These are phyloP conservation scores for Apantesis nais DNA, from an alignment of 2,888 invertebrate genomes.

Conservation along the genomic window DNA sequence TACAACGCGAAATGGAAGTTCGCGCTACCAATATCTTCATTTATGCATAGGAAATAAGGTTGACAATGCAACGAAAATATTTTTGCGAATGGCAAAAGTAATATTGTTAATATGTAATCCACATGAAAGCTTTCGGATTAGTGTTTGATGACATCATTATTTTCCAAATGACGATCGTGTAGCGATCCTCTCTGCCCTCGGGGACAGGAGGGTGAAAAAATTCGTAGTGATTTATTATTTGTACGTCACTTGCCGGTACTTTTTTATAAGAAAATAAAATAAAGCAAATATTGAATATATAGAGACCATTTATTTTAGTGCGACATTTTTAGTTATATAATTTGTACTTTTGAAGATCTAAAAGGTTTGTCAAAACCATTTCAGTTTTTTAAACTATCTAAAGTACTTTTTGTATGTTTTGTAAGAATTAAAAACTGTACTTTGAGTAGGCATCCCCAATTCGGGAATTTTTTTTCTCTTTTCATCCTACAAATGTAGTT, in stretches of 20 bases:
- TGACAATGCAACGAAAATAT: conserved; percentile 33
- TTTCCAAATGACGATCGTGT: conserved; percentile 82
- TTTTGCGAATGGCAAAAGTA: conserved; percentile 19
- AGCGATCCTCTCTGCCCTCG: conserved; percentile 72
- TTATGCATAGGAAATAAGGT: conserved; percentile 41
- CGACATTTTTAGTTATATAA: too few species aligned
- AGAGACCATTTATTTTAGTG: too few species aligned
- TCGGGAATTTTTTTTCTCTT: too few species aligned
- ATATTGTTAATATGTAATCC: conserved; percentile 72
- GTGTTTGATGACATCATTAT: conserved; percentile 86
- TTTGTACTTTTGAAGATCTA: too few species aligned
- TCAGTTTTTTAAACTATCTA: too few species aligned
- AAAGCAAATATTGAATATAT: not conserved
- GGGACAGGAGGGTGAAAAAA: conserved; percentile 61
- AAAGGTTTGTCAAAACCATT: too few species aligned
- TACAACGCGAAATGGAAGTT: conserved; percentile 31
- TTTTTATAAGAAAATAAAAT: conserved; percentile 26
- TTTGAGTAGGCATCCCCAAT: too few species aligned
- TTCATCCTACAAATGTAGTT: too few species aligned
- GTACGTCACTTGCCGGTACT: conserved; percentile 54
- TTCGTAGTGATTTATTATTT: conserved; percentile 73
- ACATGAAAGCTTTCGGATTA: conserved; percentile 85
- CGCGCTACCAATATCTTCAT: not conserved
- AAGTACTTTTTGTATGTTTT: too few species aligned
- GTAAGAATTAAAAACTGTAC: too few species aligned